phyloP scores from a whole-genome alignment of 2,113 vertebrate genomes.

The Mesocricetus auratus region DNA sequence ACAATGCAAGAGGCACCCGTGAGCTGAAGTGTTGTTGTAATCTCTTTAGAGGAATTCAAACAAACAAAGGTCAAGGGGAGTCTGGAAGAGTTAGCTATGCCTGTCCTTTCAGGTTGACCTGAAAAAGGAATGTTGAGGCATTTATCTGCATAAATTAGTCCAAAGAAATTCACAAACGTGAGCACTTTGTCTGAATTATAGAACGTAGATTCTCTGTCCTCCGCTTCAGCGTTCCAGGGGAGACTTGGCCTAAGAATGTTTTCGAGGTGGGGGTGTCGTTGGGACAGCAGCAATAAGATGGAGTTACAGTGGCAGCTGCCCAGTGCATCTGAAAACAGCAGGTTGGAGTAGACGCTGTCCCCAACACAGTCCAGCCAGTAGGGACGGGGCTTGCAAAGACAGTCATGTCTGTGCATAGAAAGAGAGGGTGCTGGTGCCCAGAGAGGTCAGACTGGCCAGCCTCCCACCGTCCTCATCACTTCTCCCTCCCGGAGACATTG shows the following conservation, averaged over 20 bases:
- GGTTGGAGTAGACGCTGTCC: neutral
- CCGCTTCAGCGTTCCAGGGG: neutral
- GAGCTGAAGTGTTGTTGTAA: neutral
- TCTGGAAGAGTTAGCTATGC: neutral
- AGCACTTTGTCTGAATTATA: neutral
- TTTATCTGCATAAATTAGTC: constrained; percentile 26
- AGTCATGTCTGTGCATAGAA: accelerated
- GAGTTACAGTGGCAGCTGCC: neutral
- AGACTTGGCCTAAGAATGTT: constrained; percentile 48
- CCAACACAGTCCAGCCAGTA: neutral
- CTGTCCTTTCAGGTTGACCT: constrained; percentile 17
- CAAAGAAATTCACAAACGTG: constrained; percentile 44
- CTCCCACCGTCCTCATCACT: neutral
- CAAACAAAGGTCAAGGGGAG: neutral
- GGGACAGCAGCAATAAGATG: neutral
- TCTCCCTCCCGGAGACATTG: neutral
- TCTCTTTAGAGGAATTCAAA: neutral
- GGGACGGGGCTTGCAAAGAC: accelerated
- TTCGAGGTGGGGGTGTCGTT: neutral
- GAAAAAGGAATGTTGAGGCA: constrained; percentile 27
- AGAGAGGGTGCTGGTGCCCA: neutral
- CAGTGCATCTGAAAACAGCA: neutral
- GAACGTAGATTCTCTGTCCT: neutral
- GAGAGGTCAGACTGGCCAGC: neutral
- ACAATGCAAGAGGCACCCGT: neutral